Evolutionary conservation across 2,113 vertebrate species (phyloP).

Genomic region (Caretta caretta): DNA sequence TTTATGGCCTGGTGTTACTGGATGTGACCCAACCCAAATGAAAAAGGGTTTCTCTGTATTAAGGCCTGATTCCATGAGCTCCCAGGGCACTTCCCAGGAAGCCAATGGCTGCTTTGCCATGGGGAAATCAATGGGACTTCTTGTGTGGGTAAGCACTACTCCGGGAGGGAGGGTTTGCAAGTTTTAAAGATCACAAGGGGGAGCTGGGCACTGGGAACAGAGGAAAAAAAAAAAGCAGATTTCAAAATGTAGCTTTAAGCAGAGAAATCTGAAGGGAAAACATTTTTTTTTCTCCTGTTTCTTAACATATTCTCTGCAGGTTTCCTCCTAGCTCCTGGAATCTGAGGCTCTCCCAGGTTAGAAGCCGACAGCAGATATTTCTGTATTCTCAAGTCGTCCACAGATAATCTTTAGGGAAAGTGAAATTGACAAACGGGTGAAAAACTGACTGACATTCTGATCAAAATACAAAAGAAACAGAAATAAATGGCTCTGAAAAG

Average conservation of each 20-base stretch:
- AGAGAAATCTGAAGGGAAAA: neutral
- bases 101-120: neutral
- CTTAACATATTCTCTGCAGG: neutral
- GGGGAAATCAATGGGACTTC: rapidly evolving
- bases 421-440: slow-evolving; percentile 24
- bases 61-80: neutral
- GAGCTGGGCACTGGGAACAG: rapidly evolving
- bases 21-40: neutral
- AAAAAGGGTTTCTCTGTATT: neutral
- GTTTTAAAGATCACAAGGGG: neutral
- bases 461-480: slow-evolving; percentile 43
- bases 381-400: slow-evolving; percentile 10
- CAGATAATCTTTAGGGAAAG: slow-evolving; percentile 23
- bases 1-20: neutral
- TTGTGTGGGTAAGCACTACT: rapidly evolving
- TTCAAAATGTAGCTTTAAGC: neutral
- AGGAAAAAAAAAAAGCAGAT: neutral
- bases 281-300: neutral
- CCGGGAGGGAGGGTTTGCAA: rapidly evolving
- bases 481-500: slow-evolving; percentile 51
- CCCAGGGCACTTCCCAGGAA: neutral
- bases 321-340: neutral
- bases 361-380: rapidly evolving
- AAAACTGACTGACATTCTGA: slow-evolving; percentile 31
- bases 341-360: rapidly evolving